Evolutionary conservation across 1,140 invertebrate species (phyloP), one percentile per base, ranked within the genome.

Genomic region (Caenorhabditis remanei): DNA sequence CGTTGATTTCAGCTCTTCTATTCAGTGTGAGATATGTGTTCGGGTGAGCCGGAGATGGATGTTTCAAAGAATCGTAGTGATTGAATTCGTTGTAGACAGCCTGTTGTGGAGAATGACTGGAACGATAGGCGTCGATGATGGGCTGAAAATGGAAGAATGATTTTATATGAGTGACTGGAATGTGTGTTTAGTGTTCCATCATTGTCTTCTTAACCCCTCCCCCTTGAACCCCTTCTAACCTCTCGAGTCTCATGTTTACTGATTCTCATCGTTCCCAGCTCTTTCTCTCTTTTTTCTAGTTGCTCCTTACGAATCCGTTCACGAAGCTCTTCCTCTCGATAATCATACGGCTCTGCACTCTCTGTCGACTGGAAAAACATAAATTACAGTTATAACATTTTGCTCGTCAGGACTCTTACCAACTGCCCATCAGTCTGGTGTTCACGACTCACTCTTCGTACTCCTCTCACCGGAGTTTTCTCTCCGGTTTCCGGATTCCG

Each of bases 101-200:
- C 46, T 43, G 65, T 46, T 9, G 65, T 43, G 71, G n/a, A 0
- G 43, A 7, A 4, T 79, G 71, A 24, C 9, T 50, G n/a, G n/a
- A 46, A n/a, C 71, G 71, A 41, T 79, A 79, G n/a, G 71, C 71
- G 46, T 79, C 71, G 21, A 79, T 79, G 71, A 79, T 79, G 8
- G 71, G 46, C 71, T 79, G 71, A 24, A 79, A 79, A 63, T 63
- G 32, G 61, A 63, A 63, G 24, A 32, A 13, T 32, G 24, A 32
- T 21, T 21, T 63, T 24, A 63, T 11, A 63, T 2, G 11, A 63
- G 32, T 63, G 50, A 58, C 19, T n/a, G 55, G 19, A 14, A 7
- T n/a, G 19, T n/a, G n/a, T 58, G 14, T 6, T 58, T 19, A 7
- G 19, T 19, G 14, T 19, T 58, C 14, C 55, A n/a, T 58, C 55